Base-by-base conservation (phyloP, 2,797 vertebrate species). In the Paramormyrops hopkinsi region DNA sequence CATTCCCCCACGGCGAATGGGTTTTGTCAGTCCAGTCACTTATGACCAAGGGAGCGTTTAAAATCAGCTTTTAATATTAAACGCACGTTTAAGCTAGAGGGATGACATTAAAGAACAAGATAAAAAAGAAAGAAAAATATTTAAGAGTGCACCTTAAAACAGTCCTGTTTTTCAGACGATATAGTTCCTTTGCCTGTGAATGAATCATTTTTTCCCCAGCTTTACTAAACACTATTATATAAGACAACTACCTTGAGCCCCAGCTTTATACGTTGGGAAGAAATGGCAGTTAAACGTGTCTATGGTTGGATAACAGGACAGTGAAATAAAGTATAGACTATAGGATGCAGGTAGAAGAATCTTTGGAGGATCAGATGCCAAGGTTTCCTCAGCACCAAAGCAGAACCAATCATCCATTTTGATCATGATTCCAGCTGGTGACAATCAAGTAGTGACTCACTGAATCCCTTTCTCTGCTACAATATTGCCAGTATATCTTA, bases 41-140 rank as follows among this genome's bases (percentile, higher is more conserved):
- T 85, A 48, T 69, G 83, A 89, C 50, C 83, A 53, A 89, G 79
- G 41, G 53, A 56, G 53, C 19, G 22, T 22, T 54, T 62, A 25
- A 65, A 46, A 41, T 79, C 76, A 59, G 54, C 79, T 56, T 89
- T 44, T 56, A 85, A 85, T 89, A 84, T 84, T 89, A 89, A 48
- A 89, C 14, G 12, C 53, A 44, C 41, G 54, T 56, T 48, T 85
- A 84, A 84, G 82, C 46, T 51, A 12, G 82, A 84, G 82, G 88
- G 79, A 59, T 62, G 79, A 59, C 88, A 89, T 59, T 59, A 89
- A 65, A 53, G 33, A 48, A 25, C n/a, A 59, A n/a, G 7, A 65
- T 37, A 65, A 59, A 88, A 88, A 82, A 48, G 51, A 83, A 56
- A 22, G 11, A 29, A 59, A 53, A 89, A 37, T 59, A 69, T 73